Evolutionary conservation across 2,888 invertebrate species (phyloP), one percentile per base, ranked within the genome.

Genomic region (Alloplasta piceator): DNA sequence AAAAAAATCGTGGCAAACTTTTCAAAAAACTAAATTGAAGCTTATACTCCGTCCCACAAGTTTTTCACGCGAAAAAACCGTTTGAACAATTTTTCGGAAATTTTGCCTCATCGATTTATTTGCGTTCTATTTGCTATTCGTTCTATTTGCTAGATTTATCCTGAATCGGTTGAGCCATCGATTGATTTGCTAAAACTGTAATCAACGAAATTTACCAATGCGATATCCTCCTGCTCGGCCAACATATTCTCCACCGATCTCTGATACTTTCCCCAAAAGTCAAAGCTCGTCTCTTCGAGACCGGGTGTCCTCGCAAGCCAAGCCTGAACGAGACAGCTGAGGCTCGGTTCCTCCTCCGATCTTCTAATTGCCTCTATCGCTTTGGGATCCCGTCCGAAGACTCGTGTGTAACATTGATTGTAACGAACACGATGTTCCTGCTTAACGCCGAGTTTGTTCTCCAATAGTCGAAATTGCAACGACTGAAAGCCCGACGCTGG

Each of bases 401-500:
- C 98, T 12, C 95, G 95, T 79, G 95, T 95, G 92, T 99, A 99
- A 87, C 96, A 96, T 91, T 98, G 98, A 92, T 98, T 98, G 93
- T 98, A 99, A 89, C 97, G 96, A 0, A 98, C 97, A 0, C 99
- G 95, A 84, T 97, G 95, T 72, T 98, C 98, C 91, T 96, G 95
- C 73, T 95, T 95, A 0, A 97, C 93, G 0, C 97, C 97, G 82
- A 97, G 90, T 93, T 99, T 99, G 91, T 99, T 99, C 93, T 99
- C 99, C 74, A 99, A 93, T 16, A 99, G 93, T 12, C 99, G 95
- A 92, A 99, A 99, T 92, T 99, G 98, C 48, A 98, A 93, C 88
- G 98, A 99, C 91, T 99, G 99, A 92, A 99, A 99, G 0, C 99
- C 99, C 0, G 99, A 99, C 0, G 99, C 98, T 0, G 99, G 98